phyloP scores from a whole-genome alignment of 2,888 invertebrate species.

The Aromia moschata region DNA sequence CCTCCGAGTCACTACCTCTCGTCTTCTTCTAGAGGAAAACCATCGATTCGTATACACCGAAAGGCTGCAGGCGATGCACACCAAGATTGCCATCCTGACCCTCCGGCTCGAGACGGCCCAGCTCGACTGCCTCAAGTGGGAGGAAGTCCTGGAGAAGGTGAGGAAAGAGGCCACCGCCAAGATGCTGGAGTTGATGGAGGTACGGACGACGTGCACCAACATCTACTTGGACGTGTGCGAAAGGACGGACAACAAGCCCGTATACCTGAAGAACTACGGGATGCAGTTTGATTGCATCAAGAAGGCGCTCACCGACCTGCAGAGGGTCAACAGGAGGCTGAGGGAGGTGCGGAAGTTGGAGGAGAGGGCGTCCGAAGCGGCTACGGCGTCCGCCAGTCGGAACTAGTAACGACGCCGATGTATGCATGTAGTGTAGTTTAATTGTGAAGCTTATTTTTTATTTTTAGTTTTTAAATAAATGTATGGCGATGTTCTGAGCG shows the following conservation, averaged over 20 bases:
- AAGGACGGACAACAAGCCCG: conserved; percentile 33
- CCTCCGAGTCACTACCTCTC: neutral
- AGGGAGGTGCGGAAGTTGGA: conserved; percentile 30
- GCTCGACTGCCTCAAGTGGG: conserved; percentile 35
- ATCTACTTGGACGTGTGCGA: conserved; percentile 42
- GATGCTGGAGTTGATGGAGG: conserved; percentile 28
- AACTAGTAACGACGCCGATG: too few relatives aligned
- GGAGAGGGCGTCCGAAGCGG: conserved; percentile 27
- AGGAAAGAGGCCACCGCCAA: conserved; percentile 29
- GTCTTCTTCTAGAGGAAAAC: conserved; percentile 26
- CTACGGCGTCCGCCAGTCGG: conserved; percentile 25
- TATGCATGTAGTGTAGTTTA: too few relatives aligned
- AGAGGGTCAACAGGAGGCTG: conserved; percentile 35
- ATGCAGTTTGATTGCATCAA: conserved; percentile 40
- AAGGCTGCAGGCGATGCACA: conserved; percentile 28
- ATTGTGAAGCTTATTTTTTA: too few relatives aligned
- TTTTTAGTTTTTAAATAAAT: too few relatives aligned
- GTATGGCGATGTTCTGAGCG: too few relatives aligned
- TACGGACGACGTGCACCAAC: conserved; percentile 32
- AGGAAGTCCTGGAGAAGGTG: conserved; percentile 28
- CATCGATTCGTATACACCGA: conserved; percentile 19
- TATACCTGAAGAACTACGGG: conserved; percentile 28
- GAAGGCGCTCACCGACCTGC: conserved; percentile 36
- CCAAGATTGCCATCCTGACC: conserved; percentile 30
- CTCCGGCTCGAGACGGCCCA: conserved; percentile 33